Evolutionary conservation across 2,113 vertebrate species (phyloP).

Genomic region (Hyaena hyaena): DNA sequence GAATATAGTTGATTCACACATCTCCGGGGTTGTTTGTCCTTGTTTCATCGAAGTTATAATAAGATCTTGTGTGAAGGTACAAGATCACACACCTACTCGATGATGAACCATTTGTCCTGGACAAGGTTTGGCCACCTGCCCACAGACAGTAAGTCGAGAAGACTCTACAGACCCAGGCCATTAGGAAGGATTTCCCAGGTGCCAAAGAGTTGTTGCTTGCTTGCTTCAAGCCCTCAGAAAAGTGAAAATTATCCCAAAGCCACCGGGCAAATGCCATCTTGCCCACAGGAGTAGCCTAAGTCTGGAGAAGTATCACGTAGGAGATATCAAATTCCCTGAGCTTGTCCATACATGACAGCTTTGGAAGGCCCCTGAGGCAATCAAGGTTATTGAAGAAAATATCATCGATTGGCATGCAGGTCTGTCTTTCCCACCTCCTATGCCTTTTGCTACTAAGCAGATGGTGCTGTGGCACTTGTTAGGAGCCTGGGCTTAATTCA

Average conservation of each 20-base stretch:
- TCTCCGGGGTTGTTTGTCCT: not conserved
- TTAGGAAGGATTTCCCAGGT: not conserved
- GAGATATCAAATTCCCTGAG: slow-evolving; percentile 35
- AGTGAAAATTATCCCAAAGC: slow-evolving; percentile 36
- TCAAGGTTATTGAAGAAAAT: not conserved
- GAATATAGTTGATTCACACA: not conserved
- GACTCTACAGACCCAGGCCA: not conserved
- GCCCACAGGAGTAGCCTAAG: not conserved
- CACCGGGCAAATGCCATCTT: not conserved
- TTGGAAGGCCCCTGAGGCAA: slow-evolving; percentile 48
- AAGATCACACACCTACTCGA: not conserved
- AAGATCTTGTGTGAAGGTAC: not conserved
- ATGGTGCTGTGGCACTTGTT: slow-evolving; percentile 67
- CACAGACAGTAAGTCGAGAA: not conserved
- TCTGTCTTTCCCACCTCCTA: slow-evolving; percentile 45
- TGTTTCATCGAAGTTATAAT: not conserved
- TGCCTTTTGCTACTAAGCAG: slow-evolving; percentile 67
- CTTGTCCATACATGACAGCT: slow-evolving; percentile 46
- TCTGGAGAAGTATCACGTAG: not conserved
- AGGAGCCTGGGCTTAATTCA: slow-evolving; percentile 46
- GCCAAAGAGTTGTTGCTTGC: not conserved
- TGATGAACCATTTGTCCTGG: not conserved
- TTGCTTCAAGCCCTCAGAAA: slow-evolving; percentile 43
- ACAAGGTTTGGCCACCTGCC: not conserved
- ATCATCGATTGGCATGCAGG: not conserved